Base-by-base conservation (phyloP, 2,113 vertebrate species). In the Callocephalon fimbriatum region DNA sequence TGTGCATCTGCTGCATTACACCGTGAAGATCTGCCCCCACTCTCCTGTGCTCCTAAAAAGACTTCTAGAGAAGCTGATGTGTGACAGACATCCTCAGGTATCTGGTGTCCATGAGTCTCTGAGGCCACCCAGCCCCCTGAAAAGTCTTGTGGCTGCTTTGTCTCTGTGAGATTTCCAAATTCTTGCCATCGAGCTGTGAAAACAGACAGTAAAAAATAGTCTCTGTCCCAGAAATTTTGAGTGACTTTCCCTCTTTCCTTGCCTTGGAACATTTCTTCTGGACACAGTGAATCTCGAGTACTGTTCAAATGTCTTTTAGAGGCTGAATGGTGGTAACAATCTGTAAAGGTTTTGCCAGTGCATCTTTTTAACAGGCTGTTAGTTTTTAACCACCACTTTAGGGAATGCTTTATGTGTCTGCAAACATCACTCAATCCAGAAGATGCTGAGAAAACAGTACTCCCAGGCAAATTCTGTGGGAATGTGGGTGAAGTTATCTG, bases 311-410 rank as follows among this genome's bases (percentile, higher is more conserved):
- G 12, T 66, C 74, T 75, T 90, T 75, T 31, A 53, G 40, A 85
- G 77, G 40, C 62, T 68, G 67, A 72, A 8, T 86, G 77, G 22
- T 73, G 37, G 32, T 61, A 59, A 50, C 8, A 13, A 75, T 59
- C 42, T 59, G 17, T 63, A 91, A 87, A 94, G 48, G 17, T 68
- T 91, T 93, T 94, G 84, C 90, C 91, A 79, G 73, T 45, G 21
- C 47, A 35, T 79, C 22, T 87, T 92, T 76, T 80, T 31, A 88
- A 61, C 4, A 68, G 44, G 73, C 42, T 88, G 53, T 61, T 90
- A 48, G 71, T 88, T 45, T 90, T 94, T 90, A 94, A 66, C 71
- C n/a, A 42, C 15, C 27, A 48, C 87, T 93, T 79, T 53, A 75
- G 71, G 66, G 48, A 93, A 90, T 70, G 40, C 7, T 94, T 89